Base-by-base conservation (phyloP, 2,888 invertebrate species). In the Cryptocephalus primarius region DNA sequence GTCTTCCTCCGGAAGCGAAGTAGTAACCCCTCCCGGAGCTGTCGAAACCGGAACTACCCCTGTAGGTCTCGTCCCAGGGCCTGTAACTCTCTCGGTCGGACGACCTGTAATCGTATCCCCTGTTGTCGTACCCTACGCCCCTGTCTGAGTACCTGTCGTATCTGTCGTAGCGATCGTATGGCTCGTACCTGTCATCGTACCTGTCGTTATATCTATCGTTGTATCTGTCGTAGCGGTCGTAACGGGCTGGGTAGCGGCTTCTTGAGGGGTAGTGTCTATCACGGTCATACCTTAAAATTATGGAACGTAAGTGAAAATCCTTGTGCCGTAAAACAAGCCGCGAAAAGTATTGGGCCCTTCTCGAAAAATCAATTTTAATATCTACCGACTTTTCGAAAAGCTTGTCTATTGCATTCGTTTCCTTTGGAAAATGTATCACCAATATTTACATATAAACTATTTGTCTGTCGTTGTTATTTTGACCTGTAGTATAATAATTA, bases 31-130 rank as follows among this genome's bases (percentile, higher is more conserved):
- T 47, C 14, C 80, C 80, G 33, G 76, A 74, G 36, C 74, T 75
- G 62, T 80, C 82, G 71, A 77, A 80, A 9, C 80, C 80, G 1
- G 81, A 74, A 56, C 76, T 75, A 1, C 80, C 80, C 41, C 79
- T 76, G 55, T 75, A 76, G 8, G 77, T 76, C 60, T 77, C 77
- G 57, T 77, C 76, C 74, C 75, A 76, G 0, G 77, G 77, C 48
- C 76, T 74, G 48, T 72, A 71, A 33, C 68, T 36, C 68, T 9
- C 53, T 49, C 31, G 48, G 46, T 54, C 55, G 32, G 53, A 50
- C n/a, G 51, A 75, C 58, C 75, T 74, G 42, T 73, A 71, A 59
- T 76, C 75, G 47, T 73, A 71, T 9, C 67, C 64, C 44, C 67
- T 55, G 32, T 61, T 63, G 40, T 64, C 63, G 42, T 63, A 63